These are phyloP conservation scores for Botia kubotai DNA, from an alignment of 2,797 vertebrate species.

Conservation along the genomic window DNA sequence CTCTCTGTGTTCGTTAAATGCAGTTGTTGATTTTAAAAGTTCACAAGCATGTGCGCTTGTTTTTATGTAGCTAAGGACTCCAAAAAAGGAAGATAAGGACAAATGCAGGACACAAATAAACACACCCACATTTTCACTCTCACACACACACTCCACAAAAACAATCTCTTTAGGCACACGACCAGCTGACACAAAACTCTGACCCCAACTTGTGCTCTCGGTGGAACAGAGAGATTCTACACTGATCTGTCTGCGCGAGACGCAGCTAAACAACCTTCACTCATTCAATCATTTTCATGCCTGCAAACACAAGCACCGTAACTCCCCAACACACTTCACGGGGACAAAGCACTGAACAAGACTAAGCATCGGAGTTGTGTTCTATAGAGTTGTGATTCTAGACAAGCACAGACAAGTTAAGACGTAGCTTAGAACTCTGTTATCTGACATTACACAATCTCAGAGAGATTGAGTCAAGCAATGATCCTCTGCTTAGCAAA, in stretches of 20 bases:
- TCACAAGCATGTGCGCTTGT: neutral
- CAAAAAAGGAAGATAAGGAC: neutral
- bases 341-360: too few species aligned
- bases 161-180: conserved; percentile 18
- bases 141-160: conserved; percentile 29
- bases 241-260: neutral
- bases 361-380: neutral
- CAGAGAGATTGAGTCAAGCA: neutral
- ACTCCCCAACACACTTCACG: too few species aligned
- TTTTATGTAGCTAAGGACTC: neutral
- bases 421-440: neutral
- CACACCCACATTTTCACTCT: conserved; percentile 10
- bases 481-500: too few species aligned
- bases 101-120: conserved; percentile 12
- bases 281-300: too few species aligned
- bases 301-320: too few species aligned
- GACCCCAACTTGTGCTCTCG: too few species aligned
- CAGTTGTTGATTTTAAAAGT: neutral
- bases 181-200: conserved; percentile 7
- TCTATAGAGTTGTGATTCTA: neutral
- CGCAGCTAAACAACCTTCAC: neutral
- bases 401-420: conserved; percentile 35
- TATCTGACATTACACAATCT: conserved; percentile 15
- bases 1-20: neutral
- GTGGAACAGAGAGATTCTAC: neutral